These are phyloP conservation scores for Aradophagus sp. DNA, from an alignment of 1,140 invertebrate genomes.

Conservation along the genomic window DNA sequence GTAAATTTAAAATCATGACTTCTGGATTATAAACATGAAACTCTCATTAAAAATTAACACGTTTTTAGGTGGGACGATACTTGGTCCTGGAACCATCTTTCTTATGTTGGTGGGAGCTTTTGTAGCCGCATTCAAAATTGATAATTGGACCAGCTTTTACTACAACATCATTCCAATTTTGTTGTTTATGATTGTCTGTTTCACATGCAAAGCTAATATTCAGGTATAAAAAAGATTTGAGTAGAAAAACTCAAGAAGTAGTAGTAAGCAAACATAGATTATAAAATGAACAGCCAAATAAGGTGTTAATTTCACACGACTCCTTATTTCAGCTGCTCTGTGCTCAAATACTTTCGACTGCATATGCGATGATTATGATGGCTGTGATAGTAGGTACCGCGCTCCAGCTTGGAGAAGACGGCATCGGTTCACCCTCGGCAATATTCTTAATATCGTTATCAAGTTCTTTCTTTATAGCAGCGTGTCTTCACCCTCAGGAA, in stretches of 20 bases:
- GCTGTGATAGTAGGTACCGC: slow-evolving; percentile 99
- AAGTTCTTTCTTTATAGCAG: slow-evolving; percentile 96
- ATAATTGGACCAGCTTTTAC: slow-evolving; percentile 87
- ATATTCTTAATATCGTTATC: slow-evolving; percentile 96
- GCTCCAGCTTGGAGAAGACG: slow-evolving; percentile 95
- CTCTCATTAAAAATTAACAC: too few relatives aligned
- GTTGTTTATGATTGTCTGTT: slow-evolving; percentile 93
- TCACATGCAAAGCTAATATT: slow-evolving; percentile 91
- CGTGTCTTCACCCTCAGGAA: slow-evolving; percentile 98
- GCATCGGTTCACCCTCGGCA: slow-evolving; percentile 94
- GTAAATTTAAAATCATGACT: too few relatives aligned
- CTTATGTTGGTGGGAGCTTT: slow-evolving; percentile 95
- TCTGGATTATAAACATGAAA: too few relatives aligned
- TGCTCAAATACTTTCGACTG: slow-evolving; percentile 95
- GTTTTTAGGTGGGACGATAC: slow-evolving; percentile 84
- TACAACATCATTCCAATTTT: slow-evolving; percentile 88
- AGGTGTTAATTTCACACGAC: too few relatives aligned
- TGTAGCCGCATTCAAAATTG: slow-evolving; percentile 86
- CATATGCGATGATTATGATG: slow-evolving; percentile 99
- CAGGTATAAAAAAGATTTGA: too few relatives aligned
- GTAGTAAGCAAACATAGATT: too few relatives aligned
- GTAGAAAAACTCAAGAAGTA: too few relatives aligned
- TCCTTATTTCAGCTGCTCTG: slow-evolving; percentile 91
- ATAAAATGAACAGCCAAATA: too few relatives aligned
- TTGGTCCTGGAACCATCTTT: slow-evolving; percentile 91